Base-by-base conservation (phyloP, 1,140 invertebrate species). In the Megalopta genalis region DNA sequence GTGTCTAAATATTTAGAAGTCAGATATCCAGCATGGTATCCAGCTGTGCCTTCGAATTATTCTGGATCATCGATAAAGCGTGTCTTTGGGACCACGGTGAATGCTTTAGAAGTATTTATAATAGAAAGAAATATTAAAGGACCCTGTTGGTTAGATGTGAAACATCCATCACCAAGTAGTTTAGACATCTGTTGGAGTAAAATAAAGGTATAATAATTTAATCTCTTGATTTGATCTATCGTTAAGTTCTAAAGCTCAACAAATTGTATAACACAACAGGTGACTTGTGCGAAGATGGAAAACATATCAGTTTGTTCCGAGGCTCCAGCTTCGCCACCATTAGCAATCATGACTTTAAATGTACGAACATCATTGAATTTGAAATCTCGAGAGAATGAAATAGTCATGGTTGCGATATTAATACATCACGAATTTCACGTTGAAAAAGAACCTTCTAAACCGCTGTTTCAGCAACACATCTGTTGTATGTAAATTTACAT, bases 111-210 rank as follows among this genome's bases (percentile, higher is more conserved):
- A 91, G 94, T 96, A n/a, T 95, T 99, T 54, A 90, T 99, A 0
- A 91, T 99, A 7, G 97, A 99, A 79, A 94, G 96, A 66, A 98
- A 97, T 90, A 96, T 99, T 25, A 99, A 98, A 93, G 99, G 99
- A 0, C 99, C 99, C 0, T 96, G 97, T 83, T 99, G 99, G 99
- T 88, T 99, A 21, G 96, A 99, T 86, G 93, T 99, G 5, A 95
- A 95, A 78, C 94, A 94, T 81, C 95, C 96, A 10, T 92, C 95
- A 78, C 88, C 94, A 76, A 94, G 95, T 23, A 91, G 93, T 74
- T 94, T 95, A 88, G 94, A 95, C 83, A 93, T 95, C 2, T 97
- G 95, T 83, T 99, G 98, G 98, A 98, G 97, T 89, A 80, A 63
- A 54, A 64, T 76, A 62, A 62, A 69, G 57, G 73, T 67, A 74